These are phyloP conservation scores for Brachyrhaphis roseni DNA, from an alignment of 2,797 vertebrate genomes.

Conservation along the genomic window DNA sequence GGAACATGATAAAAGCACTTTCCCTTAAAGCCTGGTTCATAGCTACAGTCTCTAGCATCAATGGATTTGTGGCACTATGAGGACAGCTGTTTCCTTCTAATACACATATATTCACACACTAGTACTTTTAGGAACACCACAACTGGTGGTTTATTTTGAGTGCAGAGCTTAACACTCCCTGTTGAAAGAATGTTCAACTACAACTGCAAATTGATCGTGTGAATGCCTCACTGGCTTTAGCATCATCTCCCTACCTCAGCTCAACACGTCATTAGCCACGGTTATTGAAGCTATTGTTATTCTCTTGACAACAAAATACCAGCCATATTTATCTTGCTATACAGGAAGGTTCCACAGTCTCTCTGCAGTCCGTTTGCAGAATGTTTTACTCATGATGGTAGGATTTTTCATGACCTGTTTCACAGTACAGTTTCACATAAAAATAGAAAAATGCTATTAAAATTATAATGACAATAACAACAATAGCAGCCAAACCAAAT, in stretches of 20 bases:
- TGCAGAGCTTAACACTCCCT: conserved; percentile 54
- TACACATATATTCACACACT: conserved; percentile 20
- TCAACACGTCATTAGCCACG: conserved; percentile 34
- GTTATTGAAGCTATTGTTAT: conserved; percentile 32
- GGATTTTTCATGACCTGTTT: not conserved
- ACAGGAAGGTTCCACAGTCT: not conserved
- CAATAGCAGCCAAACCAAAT: not conserved
- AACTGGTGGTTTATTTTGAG: conserved; percentile 74
- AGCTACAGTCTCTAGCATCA: conserved; percentile 29
- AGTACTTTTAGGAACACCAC: conserved; percentile 35
- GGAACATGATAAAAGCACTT: conserved; percentile 49
- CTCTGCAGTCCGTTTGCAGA: not conserved
- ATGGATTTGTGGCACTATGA: conserved; percentile 56
- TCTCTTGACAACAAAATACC: conserved; percentile 12
- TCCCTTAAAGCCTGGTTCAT: conserved; percentile 38
- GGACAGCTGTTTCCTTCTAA: conserved; percentile 29
- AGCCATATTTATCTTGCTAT: not conserved
- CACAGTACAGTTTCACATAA: not conserved
- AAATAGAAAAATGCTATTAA: not conserved
- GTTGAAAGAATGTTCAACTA: conserved; percentile 54
- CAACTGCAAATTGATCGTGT: conserved; percentile 69
- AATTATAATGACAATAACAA: not conserved
- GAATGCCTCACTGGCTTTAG: conserved; percentile 42
- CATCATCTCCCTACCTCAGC: conserved; percentile 26
- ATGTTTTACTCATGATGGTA: not conserved